Evolutionary conservation across 2,797 vertebrate species (phyloP).

Genomic region (Artibeus jamaicensis): DNA sequence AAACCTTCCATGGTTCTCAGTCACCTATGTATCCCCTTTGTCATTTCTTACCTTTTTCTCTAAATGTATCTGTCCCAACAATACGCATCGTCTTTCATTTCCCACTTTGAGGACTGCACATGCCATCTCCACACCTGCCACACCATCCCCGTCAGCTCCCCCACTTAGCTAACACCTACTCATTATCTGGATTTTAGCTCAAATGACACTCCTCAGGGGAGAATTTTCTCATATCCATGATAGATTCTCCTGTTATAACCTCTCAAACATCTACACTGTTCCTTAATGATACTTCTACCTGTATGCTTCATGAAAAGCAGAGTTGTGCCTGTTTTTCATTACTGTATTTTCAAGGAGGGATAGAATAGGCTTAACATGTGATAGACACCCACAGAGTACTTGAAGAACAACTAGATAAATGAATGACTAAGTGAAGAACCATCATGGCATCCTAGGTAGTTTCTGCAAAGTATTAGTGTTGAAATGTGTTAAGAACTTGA

Average conservation of each 20-base stretch:
- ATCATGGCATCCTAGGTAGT: neutral
- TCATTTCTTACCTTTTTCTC: neutral
- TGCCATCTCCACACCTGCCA: neutral
- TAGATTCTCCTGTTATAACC: neutral
- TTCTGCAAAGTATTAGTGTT: neutral
- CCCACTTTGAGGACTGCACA: neutral
- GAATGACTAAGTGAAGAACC: neutral
- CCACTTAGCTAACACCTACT: neutral
- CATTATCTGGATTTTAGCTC: neutral
- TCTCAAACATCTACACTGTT: neutral
- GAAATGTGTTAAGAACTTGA: constrained; percentile 8
- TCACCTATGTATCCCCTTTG: neutral
- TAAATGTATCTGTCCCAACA: neutral
- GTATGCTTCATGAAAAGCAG: neutral
- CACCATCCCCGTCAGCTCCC: neutral
- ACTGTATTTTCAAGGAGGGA: neutral
- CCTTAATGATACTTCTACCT: neutral
- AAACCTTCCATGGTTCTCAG: neutral
- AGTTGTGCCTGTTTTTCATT: neutral
- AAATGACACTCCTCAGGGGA: neutral
- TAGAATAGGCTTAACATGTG: neutral
- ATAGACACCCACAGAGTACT: neutral
- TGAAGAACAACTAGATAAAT: neutral
- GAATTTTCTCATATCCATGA: neutral
- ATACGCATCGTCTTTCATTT: neutral